Conservation (phyloP, 2,113 vertebrate species). For the Bos indicus region DNA sequence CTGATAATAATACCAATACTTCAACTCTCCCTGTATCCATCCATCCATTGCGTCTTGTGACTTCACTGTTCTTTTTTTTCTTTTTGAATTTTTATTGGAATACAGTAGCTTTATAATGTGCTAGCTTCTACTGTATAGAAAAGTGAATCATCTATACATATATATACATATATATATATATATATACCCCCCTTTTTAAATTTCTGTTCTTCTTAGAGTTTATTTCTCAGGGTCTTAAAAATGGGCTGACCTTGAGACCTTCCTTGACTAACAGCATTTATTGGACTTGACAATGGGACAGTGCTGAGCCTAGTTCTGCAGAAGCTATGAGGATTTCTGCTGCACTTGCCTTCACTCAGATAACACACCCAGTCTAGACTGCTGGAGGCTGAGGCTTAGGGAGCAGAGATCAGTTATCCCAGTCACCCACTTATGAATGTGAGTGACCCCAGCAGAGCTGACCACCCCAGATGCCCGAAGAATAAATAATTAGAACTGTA, state of each 20-base stretch:
- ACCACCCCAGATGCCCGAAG: neutral
- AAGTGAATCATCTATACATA: neutral
- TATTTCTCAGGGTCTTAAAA: neutral
- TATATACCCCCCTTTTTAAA: neutral
- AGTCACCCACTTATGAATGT: neutral
- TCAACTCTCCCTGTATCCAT: neutral
- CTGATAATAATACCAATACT: neutral
- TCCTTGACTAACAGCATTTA: neutral
- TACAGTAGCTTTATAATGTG: neutral
- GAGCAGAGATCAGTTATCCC: neutral
- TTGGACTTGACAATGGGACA: neutral
- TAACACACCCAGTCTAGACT: neutral
- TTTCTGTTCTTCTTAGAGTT: neutral
- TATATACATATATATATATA: neutral
- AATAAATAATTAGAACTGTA: neutral
- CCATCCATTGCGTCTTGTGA: neutral
- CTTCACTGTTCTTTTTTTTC: neutral
- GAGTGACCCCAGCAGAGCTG: neutral
- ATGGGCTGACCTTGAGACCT: neutral
- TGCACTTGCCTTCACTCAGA: neutral
- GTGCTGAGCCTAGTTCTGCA: neutral
- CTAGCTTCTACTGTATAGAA: neutral
- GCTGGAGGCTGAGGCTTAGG: neutral
- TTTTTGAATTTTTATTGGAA: neutral
- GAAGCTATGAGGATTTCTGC: neutral